A percentile compares a stretch with the other conserved stretches of the same genome.
Conservation (phyloP, 2,888 invertebrate genomes). For the Epirrita christyi region DNA sequence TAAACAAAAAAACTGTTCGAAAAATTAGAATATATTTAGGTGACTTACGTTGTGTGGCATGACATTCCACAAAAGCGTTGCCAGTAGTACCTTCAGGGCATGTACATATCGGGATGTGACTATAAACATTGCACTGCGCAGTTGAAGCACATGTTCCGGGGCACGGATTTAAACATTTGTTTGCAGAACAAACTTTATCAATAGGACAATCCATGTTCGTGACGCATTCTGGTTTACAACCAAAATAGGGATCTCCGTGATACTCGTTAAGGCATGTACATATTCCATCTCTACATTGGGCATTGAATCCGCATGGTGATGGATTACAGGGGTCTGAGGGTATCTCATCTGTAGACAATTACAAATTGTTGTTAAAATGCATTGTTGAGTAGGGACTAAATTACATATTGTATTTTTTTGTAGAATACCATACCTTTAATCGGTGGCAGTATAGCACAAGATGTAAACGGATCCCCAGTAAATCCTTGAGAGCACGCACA, state of each 20-base stretch:
- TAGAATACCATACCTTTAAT: conserved; percentile 54
- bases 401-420: not conserved
- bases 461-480: conserved; percentile 91
- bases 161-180: conserved; percentile 91
- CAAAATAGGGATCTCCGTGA: conserved; percentile 89
- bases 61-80: conserved; percentile 89
- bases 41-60: conserved; percentile 80
- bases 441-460: conserved; percentile 83
- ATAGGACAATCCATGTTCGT: conserved; percentile 89
- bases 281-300: conserved; percentile 86
- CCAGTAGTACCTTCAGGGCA: conserved; percentile 87
- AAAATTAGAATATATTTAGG: not conserved
- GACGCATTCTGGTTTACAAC: conserved; percentile 92
- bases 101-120: conserved; percentile 88
- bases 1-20: not conserved
- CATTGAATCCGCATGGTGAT: conserved; percentile 88
- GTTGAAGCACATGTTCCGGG: conserved; percentile 87
- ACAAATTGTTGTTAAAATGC: not conserved
- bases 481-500: conserved; percentile 89
- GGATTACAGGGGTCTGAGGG: conserved; percentile 88
- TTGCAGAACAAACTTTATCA: conserved; percentile 88
- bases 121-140: conserved; percentile 85
- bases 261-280: conserved; percentile 90
- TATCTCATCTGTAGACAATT: conserved; percentile 65
- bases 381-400: not conserved